Conservation (phyloP, 2,888 invertebrate species). For the Acleris laterana region DNA sequence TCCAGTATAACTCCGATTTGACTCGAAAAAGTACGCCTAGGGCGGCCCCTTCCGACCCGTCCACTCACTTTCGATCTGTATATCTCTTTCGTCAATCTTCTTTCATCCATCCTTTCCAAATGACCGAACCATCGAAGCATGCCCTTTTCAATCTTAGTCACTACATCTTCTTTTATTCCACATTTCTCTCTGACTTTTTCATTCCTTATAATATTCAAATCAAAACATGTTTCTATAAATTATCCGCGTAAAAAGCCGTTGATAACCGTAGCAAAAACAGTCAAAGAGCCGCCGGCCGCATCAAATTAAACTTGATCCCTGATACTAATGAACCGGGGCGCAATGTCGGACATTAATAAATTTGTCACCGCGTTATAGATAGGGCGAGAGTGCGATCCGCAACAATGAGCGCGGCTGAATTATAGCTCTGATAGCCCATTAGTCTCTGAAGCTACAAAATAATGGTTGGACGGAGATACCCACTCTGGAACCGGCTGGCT, state of each 20-base stretch:
- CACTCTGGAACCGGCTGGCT: conserved; percentile 57
- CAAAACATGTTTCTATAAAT: conserved; percentile 25
- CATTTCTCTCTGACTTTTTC: too few species aligned
- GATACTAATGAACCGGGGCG: conserved; percentile 71
- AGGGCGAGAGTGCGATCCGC: conserved; percentile 73
- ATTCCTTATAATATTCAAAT: too few species aligned
- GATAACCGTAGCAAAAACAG: conserved; percentile 36
- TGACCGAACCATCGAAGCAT: too few species aligned
- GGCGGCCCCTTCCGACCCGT: too few species aligned
- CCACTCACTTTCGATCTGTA: too few species aligned
- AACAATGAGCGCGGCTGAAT: conserved; percentile 79
- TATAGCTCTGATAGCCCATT: conserved; percentile 77
- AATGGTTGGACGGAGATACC: conserved; percentile 64
- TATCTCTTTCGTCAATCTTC: too few species aligned
- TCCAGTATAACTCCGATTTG: too few species aligned
- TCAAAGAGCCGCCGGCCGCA: conserved; percentile 46
- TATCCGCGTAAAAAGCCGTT: conserved; percentile 19
- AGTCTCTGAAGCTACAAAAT: conserved; percentile 77
- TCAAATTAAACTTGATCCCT: conserved; percentile 68
- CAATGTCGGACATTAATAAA: conserved; percentile 79
- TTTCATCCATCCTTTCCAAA: too few species aligned
- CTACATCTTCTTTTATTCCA: too few species aligned
- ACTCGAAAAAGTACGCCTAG: too few species aligned
- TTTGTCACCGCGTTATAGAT: conserved; percentile 80
- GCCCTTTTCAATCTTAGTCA: too few species aligned